Conservation (phyloP, 2,113 vertebrate species). For the Mormyrus lacerda region DNA sequence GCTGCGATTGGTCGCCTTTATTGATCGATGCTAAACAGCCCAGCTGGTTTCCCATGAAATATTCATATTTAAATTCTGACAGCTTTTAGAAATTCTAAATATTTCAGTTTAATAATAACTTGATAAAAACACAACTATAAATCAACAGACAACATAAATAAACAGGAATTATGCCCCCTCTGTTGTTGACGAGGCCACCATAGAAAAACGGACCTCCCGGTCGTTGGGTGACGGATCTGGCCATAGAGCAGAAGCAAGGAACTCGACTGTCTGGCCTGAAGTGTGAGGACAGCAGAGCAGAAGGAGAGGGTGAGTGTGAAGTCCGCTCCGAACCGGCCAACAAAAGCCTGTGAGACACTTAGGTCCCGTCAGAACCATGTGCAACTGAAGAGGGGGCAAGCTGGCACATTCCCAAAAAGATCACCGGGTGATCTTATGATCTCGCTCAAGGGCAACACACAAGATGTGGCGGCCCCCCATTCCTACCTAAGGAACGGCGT, state of each 20-base stretch:
- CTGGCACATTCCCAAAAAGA: not conserved
- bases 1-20: conserved; percentile 35
- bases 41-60: conserved; percentile 44
- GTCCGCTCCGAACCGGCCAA: not conserved
- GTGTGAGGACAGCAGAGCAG: not conserved
- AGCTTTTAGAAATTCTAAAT: conserved; percentile 41
- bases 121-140: conserved; percentile 27
- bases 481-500: not conserved
- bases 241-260: conserved; percentile 21
- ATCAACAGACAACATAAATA: conserved; percentile 38
- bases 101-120: conserved; percentile 38
- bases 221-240: conserved; percentile 33
- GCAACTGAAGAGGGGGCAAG: not conserved
- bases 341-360: not conserved
- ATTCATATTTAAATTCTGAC: conserved; percentile 50
- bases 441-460: not conserved
- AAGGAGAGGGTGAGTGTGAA: not conserved
- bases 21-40: conserved; percentile 46
- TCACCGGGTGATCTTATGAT: not conserved
- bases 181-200: not conserved
- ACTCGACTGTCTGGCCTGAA: conserved; percentile 24
- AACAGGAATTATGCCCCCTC: conserved; percentile 31
- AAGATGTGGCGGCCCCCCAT: not conserved
- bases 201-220: conserved; percentile 11
- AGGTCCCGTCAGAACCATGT: not conserved